Evolutionary conservation across 2,113 vertebrate genomes (phyloP), one percentile per base, ranked within the genome.

Genomic region (Eonycteris spelaea): DNA sequence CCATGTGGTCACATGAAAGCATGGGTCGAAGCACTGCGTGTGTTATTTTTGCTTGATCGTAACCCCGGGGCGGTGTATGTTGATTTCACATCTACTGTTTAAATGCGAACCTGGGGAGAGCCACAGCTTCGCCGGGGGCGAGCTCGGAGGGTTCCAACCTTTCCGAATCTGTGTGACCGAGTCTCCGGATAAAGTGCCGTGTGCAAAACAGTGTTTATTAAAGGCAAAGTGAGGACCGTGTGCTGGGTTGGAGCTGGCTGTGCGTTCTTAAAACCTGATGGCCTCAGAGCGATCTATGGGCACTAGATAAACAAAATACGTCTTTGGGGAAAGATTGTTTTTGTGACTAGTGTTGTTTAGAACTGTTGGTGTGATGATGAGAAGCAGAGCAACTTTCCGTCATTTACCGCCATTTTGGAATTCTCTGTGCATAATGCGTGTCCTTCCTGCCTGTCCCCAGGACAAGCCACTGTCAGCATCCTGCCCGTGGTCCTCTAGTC

Each of bases 1-100:
- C 82, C 15, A 91, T 86, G 51, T 38, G 51, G 71, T 89, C 48
- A 86, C 51, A 86, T 80, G 26, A 68, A 95, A 74, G 28, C 61
- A 79, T 30, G 92, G 57, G 35, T 26, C 74, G 33, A 78, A 75
- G 8, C 35, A 16, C 8, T 4, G 13, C 24, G 6, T 28, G 43
- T 22, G 55, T 86, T 68, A 40, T 43, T 91, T 77, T 61, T 85
- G 30, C 71, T 55, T 82, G 75, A 19, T 48, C n/a, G 9, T 26
- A 55, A 57, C 84, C 45, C 77, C 83, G 48, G 38, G 67, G 12
- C 0, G 0, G 40, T 68, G 40, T 2, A 6, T 65, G 55, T 94
- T 93, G 73, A 59, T 68, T 75, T 82, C 26, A 22, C 63, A 51
- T 51, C 68, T 59, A 40, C 68, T 35, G 4, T 92, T 88, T 65